These are phyloP conservation scores for Choreutis nemorana DNA, from an alignment of 2,888 invertebrate species.

Conservation along the genomic window DNA sequence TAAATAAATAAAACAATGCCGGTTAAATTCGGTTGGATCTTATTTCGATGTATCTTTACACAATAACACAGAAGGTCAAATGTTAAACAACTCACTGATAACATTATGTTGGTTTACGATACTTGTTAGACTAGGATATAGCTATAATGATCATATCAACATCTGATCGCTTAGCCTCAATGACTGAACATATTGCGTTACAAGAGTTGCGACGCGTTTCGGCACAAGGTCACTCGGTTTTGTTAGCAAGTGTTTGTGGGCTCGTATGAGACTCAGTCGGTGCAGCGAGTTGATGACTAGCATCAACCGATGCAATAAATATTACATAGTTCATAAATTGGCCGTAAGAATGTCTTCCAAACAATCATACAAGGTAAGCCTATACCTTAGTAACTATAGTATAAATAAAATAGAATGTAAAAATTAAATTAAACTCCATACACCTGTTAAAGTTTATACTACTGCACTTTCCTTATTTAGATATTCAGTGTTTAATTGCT, in stretches of 20 bases:
- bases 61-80: constrained; percentile 34
- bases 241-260: constrained; percentile 8
- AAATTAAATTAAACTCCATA: too few species aligned
- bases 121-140: too few species aligned
- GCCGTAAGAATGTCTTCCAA: constrained; percentile 37
- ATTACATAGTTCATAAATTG: constrained; percentile 26
- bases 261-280: constrained; percentile 8
- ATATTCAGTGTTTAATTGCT: too few species aligned
- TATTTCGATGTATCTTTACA: constrained; percentile 24
- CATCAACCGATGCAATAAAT: constrained; percentile 21
- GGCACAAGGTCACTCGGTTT: constrained; percentile 2
- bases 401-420: too few species aligned
- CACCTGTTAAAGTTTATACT: constrained; percentile 5
- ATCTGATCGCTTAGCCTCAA: too few species aligned
- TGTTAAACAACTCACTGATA: constrained; percentile 35
- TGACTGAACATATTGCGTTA: too few species aligned
- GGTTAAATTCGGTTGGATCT: constrained; percentile 19
- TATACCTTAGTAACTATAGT: too few species aligned
- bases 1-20: constrained; percentile 13
- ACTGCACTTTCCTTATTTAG: constrained; percentile 4
- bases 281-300: constrained; percentile 30
- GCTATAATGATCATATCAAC: too few species aligned
- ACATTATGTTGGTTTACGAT: too few species aligned
- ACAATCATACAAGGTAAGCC: constrained; percentile 39
- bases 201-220: constrained; percentile 14